These are phyloP conservation scores for Trichonephila inaurata DNA, from an alignment of 1,140 invertebrate genomes.

Conservation along the genomic window DNA sequence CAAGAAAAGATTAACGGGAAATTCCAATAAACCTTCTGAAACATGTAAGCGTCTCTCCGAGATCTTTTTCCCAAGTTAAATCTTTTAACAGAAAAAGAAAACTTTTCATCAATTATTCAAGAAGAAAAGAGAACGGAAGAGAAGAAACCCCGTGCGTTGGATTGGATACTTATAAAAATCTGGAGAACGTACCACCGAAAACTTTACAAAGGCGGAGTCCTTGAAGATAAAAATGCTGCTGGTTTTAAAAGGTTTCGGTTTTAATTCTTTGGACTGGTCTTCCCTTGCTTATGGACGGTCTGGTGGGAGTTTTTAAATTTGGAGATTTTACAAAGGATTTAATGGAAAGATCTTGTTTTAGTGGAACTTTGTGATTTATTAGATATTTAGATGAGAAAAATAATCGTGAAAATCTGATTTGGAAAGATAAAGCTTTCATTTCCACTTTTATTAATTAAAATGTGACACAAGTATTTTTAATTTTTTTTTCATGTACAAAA, in stretches of 20 bases:
- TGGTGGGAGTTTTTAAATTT: conserved; percentile 1
- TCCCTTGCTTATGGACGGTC: not conserved
- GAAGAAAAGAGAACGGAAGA: not conserved
- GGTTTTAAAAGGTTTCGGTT: conserved; percentile 11
- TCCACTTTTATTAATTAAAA: not conserved
- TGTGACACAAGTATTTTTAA: not conserved
- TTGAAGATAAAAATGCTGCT: not conserved
- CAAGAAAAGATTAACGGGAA: conserved; percentile 12
- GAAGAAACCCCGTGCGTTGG: not conserved
- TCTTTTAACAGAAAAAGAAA: not conserved
- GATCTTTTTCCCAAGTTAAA: conserved; percentile 10
- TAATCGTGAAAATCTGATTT: not conserved
- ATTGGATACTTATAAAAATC: not conserved
- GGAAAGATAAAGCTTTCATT: not conserved
- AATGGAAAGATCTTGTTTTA: not conserved
- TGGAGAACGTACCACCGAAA: not conserved
- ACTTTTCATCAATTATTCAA: not conserved
- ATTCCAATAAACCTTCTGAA: not conserved
- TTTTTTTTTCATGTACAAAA: too few species aligned
- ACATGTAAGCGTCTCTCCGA: not conserved
- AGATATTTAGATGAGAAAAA: not conserved
- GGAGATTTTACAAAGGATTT: conserved; percentile 5
- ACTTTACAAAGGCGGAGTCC: conserved; percentile 15
- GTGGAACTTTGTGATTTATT: not conserved
- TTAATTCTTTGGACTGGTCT: conserved; percentile 1